Conservation (phyloP, 2,888 invertebrate species). For the Aleiodes testaceus region DNA sequence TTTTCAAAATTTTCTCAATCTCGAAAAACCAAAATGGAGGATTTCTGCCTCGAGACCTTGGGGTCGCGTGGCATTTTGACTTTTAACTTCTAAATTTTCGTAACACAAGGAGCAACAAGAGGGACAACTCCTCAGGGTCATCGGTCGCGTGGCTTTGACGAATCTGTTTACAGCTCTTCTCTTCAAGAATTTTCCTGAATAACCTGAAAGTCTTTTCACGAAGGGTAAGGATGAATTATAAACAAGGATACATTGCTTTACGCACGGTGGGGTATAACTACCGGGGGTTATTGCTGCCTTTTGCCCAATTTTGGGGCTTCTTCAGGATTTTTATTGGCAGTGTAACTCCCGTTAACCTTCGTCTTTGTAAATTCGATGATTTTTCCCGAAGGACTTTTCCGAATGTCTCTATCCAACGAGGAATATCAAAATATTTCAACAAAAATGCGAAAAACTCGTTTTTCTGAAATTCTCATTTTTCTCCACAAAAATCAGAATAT, state of each 20-base stretch:
- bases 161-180: slow-evolving; percentile 20
- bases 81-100: slow-evolving; percentile 27
- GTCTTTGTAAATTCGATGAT: not conserved
- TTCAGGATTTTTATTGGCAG: slow-evolving; percentile 29
- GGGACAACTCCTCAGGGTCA: slow-evolving; percentile 15
- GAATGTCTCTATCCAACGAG: too few species aligned
- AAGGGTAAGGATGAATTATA: slow-evolving; percentile 27
- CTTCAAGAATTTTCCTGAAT: not conserved
- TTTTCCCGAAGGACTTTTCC: not conserved
- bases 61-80: slow-evolving; percentile 25
- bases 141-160: slow-evolving; percentile 33
- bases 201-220: slow-evolving; percentile 9
- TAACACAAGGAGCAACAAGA: slow-evolving; percentile 6
- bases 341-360: slow-evolving; percentile 27
- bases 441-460: too few species aligned
- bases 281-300: slow-evolving; percentile 4
- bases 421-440: too few species aligned
- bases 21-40: not conserved
- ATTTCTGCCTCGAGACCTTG: not conserved
- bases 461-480: too few species aligned
- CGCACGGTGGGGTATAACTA: slow-evolving; percentile 18
- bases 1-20: not conserved
- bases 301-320: slow-evolving; percentile 21
- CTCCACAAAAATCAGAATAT: too few species aligned
- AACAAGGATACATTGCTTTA: slow-evolving; percentile 20